Conservation (phyloP, 2,113 vertebrate species). For the Macaca mulatta region DNA sequence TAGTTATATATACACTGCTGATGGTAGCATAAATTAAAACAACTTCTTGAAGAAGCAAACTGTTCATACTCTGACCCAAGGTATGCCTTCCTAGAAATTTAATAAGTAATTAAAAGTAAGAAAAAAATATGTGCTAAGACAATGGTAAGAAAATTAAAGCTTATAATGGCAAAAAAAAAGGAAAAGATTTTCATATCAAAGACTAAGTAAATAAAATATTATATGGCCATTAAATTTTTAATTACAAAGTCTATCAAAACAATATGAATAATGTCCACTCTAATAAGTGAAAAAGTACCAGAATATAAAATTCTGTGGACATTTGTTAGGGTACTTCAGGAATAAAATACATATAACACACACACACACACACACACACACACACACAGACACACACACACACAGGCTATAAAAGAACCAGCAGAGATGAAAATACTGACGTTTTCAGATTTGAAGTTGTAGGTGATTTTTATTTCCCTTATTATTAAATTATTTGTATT, state of each 20-base stretch:
- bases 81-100: neutral
- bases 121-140: neutral
- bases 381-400: neutral
- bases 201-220: conserved; percentile 12
- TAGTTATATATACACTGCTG: conserved; percentile 14
- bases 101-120: conserved; percentile 3
- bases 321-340: neutral
- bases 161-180: neutral
- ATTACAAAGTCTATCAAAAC: conserved; percentile 35
- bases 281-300: conserved; percentile 43
- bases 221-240: neutral
- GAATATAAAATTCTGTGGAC: conserved; percentile 35
- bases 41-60: conserved; percentile 4
- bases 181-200: conserved; percentile 36
- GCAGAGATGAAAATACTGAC: neutral
- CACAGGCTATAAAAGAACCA: conserved; percentile 5
- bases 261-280: conserved; percentile 45
- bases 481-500: conserved; percentile 46
- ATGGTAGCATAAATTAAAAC: conserved; percentile 23
- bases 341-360: conserved; percentile 30
- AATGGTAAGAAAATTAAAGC: neutral
- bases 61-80: neutral
- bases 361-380: neutral
- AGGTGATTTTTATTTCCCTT: conserved; percentile 57
- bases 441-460: conserved; percentile 52